Conservation (phyloP, 2,113 vertebrate genomes). For the Helogale parvula region DNA sequence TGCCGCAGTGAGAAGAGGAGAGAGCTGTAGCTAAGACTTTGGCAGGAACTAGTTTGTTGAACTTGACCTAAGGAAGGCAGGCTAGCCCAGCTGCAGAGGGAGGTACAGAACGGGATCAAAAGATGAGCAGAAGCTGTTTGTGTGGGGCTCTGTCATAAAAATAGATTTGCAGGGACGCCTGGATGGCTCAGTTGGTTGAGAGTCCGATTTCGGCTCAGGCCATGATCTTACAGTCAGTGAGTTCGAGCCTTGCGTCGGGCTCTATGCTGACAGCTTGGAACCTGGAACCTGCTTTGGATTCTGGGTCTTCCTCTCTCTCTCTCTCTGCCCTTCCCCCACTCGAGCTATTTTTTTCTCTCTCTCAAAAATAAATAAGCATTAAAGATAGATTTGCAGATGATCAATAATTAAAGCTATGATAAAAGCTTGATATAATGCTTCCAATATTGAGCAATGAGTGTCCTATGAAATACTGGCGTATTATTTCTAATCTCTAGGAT, state of each 20-base stretch:
- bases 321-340: no score
- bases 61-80: no score
- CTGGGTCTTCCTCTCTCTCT: no score
- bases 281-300: no score
- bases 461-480: fast-evolving
- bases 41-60: fast-evolving
- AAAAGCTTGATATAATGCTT: not conserved
- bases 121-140: not conserved
- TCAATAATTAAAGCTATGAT: not conserved
- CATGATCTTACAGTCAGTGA: no score
- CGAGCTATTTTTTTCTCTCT: no score
- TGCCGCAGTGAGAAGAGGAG: fast-evolving
- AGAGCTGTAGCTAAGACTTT: not conserved
- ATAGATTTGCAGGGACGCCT: not conserved
- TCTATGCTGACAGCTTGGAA: no score
- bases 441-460: not conserved
- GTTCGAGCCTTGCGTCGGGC: no score
- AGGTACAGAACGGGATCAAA: fast-evolving
- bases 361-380: not conserved
- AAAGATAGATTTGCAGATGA: not conserved
- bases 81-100: not conserved
- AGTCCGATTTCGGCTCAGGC: no score
- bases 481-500: not conserved
- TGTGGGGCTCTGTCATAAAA: not conserved
- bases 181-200: no score